A percentile compares a stretch with the other conserved stretches of the same genome.
These are phyloP conservation scores for Caenorhabditis uteleia DNA, from an alignment of 2,888 invertebrate genomes.

Conservation along the genomic window DNA sequence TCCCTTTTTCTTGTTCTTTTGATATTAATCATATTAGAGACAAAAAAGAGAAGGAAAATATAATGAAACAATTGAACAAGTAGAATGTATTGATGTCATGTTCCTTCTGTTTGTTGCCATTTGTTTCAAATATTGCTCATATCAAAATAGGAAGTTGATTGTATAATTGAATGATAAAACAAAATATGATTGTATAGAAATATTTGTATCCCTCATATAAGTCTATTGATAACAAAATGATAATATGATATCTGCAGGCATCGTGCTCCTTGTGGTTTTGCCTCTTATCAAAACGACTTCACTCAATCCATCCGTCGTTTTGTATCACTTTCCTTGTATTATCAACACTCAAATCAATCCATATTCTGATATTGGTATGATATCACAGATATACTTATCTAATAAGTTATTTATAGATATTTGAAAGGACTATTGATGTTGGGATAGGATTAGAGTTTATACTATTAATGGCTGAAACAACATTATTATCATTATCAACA, in stretches of 20 bases:
- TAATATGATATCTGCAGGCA: constrained; percentile 27
- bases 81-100: too few species aligned
- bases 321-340: constrained; percentile 16
- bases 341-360: constrained; percentile 17
- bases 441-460: constrained; percentile 24
- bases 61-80: too few species aligned
- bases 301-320: constrained; percentile 27
- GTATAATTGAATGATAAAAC: too few species aligned
- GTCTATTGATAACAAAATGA: too few species aligned
- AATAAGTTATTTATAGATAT: constrained; percentile 7
- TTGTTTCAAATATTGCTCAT: too few species aligned
- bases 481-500: constrained; percentile 11
- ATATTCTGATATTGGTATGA: constrained; percentile 22
- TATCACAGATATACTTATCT: not conserved
- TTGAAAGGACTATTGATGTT: constrained; percentile 17
- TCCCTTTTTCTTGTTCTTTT: too few species aligned
- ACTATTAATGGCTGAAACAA: constrained; percentile 37
- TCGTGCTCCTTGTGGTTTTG: constrained; percentile 34
- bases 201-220: too few species aligned
- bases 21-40: too few species aligned
- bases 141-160: too few species aligned
- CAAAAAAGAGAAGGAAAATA: too few species aligned
- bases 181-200: too few species aligned
- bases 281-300: constrained; percentile 28
- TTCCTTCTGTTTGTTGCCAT: too few species aligned